Percentiles rank a stretch among this genome's conserved stretches.
Conservation (phyloP, 2,888 invertebrate genomes). For the Pemphredon lugubris region DNA sequence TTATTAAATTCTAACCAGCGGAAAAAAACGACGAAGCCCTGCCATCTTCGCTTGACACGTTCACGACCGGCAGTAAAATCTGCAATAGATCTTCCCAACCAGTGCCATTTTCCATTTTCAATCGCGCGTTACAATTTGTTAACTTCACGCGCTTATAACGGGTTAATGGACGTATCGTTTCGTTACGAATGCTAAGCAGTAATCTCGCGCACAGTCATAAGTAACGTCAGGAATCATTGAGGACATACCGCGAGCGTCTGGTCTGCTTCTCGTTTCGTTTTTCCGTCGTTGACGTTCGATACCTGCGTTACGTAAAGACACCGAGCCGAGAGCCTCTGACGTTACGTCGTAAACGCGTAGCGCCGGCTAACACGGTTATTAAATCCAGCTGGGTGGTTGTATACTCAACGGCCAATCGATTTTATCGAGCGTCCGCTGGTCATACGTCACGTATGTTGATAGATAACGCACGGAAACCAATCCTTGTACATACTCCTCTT, state of each 20-base stretch:
- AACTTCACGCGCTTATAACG: too few relatives aligned
- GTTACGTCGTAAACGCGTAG: slow-evolving; percentile 10
- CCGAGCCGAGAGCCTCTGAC: neutral
- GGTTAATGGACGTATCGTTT: too few relatives aligned
- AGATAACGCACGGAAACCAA: neutral
- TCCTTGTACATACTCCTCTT: neutral
- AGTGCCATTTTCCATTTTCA: too few relatives aligned
- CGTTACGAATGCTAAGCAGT: too few relatives aligned
- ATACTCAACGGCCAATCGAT: slow-evolving; percentile 22
- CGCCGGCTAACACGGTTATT: slow-evolving; percentile 14
- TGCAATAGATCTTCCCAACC: too few relatives aligned
- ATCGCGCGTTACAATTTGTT: too few relatives aligned
- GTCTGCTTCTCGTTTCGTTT: slow-evolving; percentile 2
- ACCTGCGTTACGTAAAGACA: slow-evolving; percentile 8
- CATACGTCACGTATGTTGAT: neutral
- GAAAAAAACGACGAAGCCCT: too few relatives aligned
- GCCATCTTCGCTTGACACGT: too few relatives aligned
- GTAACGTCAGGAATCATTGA: slow-evolving; percentile 29
- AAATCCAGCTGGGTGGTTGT: slow-evolving; percentile 23
- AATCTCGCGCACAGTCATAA: slow-evolving; percentile 29
- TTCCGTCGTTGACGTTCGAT: slow-evolving; percentile 10
- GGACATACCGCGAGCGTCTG: slow-evolving; percentile 18
- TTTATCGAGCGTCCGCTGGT: slow-evolving; percentile 10
- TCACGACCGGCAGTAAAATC: too few relatives aligned
- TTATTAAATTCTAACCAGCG: too few relatives aligned